phyloP scores from a whole-genome alignment of 2,888 invertebrate genomes.

The Xestia ashworthii region DNA sequence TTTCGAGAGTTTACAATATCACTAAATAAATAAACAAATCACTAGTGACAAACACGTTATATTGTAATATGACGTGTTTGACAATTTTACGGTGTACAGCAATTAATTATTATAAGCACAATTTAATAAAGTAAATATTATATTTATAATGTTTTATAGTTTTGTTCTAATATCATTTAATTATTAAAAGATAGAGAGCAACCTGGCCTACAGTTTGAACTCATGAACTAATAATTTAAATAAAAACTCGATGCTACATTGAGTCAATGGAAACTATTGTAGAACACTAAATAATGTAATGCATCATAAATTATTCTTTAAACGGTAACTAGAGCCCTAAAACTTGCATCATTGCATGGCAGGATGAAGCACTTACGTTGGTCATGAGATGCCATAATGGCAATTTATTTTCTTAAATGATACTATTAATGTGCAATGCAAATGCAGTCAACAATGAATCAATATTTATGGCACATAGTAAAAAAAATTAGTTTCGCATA shows the following conservation, averaged over 20 bases:
- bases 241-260: conserved; percentile 5
- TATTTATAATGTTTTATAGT: conserved; percentile 91
- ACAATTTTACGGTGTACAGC: too few relatives aligned
- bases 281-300: conserved; percentile 16
- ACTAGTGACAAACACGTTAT: too few relatives aligned
- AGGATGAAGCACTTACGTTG: conserved; percentile 43
- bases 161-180: conserved; percentile 94
- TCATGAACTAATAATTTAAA: conserved; percentile 82
- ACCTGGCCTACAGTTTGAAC: conserved; percentile 96
- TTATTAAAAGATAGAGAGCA: conserved; percentile 94
- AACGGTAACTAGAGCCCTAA: conserved; percentile 31
- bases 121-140: conserved; percentile 17
- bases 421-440: background rate
- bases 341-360: conserved; percentile 25
- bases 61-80: too few relatives aligned
- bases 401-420: conserved; percentile 20
- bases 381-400: background rate
- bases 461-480: background rate
- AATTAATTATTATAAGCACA: background rate
- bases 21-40: too few relatives aligned
- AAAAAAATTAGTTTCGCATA: background rate
- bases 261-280: conserved; percentile 17
- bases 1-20: too few relatives aligned
- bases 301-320: background rate
- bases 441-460: background rate